Evolutionary conservation across 2,113 vertebrate species (phyloP).

Genomic region (Corythornis cristatus): DNA sequence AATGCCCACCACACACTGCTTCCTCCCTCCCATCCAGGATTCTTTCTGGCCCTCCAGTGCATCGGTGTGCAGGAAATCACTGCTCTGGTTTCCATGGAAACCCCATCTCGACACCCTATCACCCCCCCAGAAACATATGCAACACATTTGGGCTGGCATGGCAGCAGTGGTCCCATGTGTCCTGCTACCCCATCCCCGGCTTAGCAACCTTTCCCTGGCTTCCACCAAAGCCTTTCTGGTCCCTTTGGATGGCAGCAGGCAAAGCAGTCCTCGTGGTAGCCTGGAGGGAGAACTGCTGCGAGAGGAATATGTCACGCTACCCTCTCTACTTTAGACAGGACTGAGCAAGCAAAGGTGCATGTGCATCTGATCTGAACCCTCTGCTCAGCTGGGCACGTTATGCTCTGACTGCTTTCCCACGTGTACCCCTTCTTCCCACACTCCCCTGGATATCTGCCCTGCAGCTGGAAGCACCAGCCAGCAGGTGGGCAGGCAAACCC

Average conservation of each 20-base stretch:
- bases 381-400: neutral
- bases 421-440: rapidly evolving
- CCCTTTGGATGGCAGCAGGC: neutral
- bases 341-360: neutral
- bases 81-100: conserved; percentile 44
- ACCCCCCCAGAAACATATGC: neutral
- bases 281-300: neutral
- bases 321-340: neutral
- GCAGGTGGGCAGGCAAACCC: neutral
- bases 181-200: neutral
- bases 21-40: neutral
- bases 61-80: neutral
- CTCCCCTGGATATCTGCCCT: rapidly evolving
- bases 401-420: neutral
- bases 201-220: neutral
- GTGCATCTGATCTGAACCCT: neutral
- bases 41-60: neutral
- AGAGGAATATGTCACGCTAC: rapidly evolving
- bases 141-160: rapidly evolving
- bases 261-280: neutral
- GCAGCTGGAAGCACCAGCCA: neutral
- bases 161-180: rapidly evolving
- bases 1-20: neutral
- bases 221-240: neutral
- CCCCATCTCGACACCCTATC: neutral